Evolutionary conservation across 2,113 vertebrate genomes (phyloP).

Genomic region (Sturnira hondurensis): DNA sequence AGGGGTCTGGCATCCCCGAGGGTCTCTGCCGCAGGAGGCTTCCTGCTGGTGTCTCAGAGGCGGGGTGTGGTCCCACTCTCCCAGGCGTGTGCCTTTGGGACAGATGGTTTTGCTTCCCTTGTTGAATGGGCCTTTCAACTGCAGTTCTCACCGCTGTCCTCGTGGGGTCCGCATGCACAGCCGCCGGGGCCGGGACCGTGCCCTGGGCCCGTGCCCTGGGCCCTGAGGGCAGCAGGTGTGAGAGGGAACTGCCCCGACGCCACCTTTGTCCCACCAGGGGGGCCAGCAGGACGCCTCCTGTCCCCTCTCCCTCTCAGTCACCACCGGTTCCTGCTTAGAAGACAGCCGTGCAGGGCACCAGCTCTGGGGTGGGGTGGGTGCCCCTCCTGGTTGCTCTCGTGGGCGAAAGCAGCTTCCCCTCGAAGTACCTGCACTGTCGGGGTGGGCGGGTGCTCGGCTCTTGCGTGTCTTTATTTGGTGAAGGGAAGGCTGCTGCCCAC

Average conservation of each 20-base stretch:
- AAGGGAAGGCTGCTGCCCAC: background rate
- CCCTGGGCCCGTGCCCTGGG: background rate
- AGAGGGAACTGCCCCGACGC: background rate
- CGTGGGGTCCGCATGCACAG: background rate
- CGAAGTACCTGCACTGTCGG: background rate
- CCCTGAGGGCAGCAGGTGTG: background rate
- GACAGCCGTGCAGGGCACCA: accelerated
- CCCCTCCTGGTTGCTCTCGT: background rate
- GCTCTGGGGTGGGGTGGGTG: background rate
- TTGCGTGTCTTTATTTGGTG: conserved; percentile 42
- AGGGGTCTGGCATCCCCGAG: background rate
- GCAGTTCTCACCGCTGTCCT: background rate
- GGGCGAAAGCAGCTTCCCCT: background rate
- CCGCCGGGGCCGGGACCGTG: background rate
- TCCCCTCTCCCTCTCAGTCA: background rate
- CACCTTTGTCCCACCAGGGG: no score
- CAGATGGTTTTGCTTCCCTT: background rate
- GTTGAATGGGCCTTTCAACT: background rate
- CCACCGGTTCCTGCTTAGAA: background rate
- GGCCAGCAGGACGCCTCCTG: background rate
- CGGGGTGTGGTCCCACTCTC: background rate
- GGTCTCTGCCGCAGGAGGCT: background rate
- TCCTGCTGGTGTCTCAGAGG: background rate
- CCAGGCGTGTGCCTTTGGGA: background rate
- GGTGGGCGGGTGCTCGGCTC: background rate